Percentiles rank a stretch among this genome's conserved stretches.
These are phyloP conservation scores for Euwallacea similis DNA, from an alignment of 1,140 invertebrate species.

Conservation along the genomic window DNA sequence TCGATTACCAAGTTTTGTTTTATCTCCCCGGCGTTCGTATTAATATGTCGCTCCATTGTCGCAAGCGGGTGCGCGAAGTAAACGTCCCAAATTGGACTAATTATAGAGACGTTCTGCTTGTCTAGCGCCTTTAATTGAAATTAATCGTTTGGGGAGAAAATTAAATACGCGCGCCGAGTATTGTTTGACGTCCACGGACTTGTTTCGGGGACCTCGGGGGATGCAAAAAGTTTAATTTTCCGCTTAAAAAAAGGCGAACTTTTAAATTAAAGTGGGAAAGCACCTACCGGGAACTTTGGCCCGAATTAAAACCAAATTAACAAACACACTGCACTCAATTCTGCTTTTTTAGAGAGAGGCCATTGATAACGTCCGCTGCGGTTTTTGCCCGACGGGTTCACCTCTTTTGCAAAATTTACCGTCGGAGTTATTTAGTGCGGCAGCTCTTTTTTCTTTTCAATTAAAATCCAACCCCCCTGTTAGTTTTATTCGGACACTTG, in stretches of 20 bases:
- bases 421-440: not conserved
- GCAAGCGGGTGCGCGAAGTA: conserved; percentile 10
- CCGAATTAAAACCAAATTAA: conserved; percentile 5
- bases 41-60: conserved; percentile 31
- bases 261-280: not conserved
- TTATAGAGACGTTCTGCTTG: conserved; percentile 24
- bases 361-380: not conserved
- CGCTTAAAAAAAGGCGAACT: not conserved
- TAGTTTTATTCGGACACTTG: not conserved
- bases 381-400: not conserved
- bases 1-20: conserved; percentile 33
- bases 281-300: not conserved
- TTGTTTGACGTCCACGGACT: not conserved
- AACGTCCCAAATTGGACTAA: conserved; percentile 27
- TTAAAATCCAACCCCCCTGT: not conserved
- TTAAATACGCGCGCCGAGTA: conserved; percentile 1
- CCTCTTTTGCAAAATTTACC: no score
- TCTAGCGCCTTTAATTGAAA: conserved; percentile 18
- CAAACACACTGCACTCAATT: not conserved
- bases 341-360: not conserved
- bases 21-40: conserved; percentile 23
- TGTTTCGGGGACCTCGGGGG: no score
- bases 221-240: conserved; percentile 1
- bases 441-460: not conserved
- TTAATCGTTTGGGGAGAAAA: conserved; percentile 23